Evolutionary conservation across 2,113 vertebrate species (phyloP), one percentile per base, ranked within the genome.

Genomic region (Dasyornis broadbenti): DNA sequence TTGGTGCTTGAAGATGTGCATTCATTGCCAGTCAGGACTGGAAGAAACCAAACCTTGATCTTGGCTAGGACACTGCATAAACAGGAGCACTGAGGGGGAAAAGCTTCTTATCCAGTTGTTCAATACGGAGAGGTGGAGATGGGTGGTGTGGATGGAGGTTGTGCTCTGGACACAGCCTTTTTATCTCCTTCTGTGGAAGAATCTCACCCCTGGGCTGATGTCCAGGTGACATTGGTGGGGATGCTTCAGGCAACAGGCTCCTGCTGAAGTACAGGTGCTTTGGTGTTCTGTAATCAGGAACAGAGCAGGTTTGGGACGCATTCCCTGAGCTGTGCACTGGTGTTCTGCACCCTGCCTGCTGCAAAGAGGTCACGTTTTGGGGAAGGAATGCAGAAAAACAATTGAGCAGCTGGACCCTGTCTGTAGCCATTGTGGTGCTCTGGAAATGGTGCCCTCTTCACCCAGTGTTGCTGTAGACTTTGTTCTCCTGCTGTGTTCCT

Each of bases 401-500:
- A 72, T 28, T 3, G 65, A 54, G n/a, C 87, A 93, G 88, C 92
- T 91, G 87, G 60, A 15, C 11, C 0, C 35, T 80, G 40, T 42
- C 53, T 70, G 5, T 2, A 90, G 75, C 66, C 33, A 30, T 52
- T 83, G 50, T 66, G 52, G 26, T 73, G 76, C 52, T 59, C 68
- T 70, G 68, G 28, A 53, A 92, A 85, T 31, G 14, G 24, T 80
- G 79, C 57, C 78, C 73, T 78, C 57, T 69, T 65, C 61, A 64
- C 90, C 45, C 70, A 11, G 39, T 21, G 75, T 3, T 72, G 82
- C 69, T 80, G 56, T 9, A 45, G 82, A 21, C 44, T 83, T 52
- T 86, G 63, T 83, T 83, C 79, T 91, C 65, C 69, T 54, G 81
- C 91, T 81, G 60, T 52, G 60, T 78, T 92, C 68, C 49, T 79